phyloP scores from a whole-genome alignment of 2,113 vertebrate genomes.

The Nannobrachium achirus region DNA sequence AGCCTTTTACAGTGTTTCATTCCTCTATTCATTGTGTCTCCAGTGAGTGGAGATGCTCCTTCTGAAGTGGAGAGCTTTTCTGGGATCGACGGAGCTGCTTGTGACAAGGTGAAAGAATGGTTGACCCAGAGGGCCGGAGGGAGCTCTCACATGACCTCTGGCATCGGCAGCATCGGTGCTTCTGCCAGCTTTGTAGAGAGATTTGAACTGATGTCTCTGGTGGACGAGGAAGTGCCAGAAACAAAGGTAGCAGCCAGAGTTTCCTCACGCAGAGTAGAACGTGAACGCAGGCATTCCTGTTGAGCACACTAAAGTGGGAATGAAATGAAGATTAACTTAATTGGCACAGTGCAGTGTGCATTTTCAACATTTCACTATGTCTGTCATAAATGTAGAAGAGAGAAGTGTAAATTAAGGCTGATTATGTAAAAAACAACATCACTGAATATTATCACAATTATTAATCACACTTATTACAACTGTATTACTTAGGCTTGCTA shows the following conservation, averaged over 20 bases:
- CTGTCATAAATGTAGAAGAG: too few species aligned
- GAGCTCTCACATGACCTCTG: constrained; percentile 11
- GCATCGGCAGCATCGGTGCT: constrained; percentile 5
- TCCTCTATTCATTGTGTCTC: neutral
- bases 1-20: neutral
- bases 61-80: constrained; percentile 12
- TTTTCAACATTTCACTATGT: too few species aligned
- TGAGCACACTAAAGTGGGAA: neutral
- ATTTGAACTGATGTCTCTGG: neutral
- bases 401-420: too few species aligned
- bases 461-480: too few species aligned
- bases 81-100: neutral
- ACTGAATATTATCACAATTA: too few species aligned
- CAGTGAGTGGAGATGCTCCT: constrained; percentile 25
- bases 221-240: neutral
- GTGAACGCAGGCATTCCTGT: neutral
- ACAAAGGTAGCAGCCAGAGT: neutral
- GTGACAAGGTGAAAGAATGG: constrained; percentile 22
- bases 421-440: too few species aligned
- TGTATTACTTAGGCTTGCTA: too few species aligned
- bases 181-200: neutral
- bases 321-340: too few species aligned
- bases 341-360: too few species aligned
- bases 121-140: neutral
- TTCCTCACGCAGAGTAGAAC: neutral